These are phyloP conservation scores for Chloroclystis v-ata DNA, from an alignment of 2,888 invertebrate species.

Conservation along the genomic window DNA sequence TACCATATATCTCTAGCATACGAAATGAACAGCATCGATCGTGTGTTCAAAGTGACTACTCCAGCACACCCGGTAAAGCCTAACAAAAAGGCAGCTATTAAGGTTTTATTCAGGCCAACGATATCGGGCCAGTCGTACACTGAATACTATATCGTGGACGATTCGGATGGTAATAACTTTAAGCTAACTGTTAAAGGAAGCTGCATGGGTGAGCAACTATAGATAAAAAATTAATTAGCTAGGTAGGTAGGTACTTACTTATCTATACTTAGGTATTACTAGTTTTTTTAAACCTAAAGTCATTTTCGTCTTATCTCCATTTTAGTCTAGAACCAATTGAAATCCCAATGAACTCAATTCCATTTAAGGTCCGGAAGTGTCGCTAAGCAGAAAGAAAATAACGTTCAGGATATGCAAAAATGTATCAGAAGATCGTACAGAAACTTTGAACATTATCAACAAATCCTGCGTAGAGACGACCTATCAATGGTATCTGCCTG, in stretches of 20 bases:
- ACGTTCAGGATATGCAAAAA: slow-evolving; percentile 57
- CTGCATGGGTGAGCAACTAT: slow-evolving; percentile 53
- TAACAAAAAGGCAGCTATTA: slow-evolving; percentile 44
- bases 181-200: slow-evolving; percentile 59
- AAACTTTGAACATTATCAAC: slow-evolving; percentile 53
- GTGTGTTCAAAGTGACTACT: slow-evolving; percentile 55
- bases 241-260: too few relatives aligned
- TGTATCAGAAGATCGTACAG: slow-evolving; percentile 51
- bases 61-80: slow-evolving; percentile 49
- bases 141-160: slow-evolving; percentile 63
- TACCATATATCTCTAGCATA: slow-evolving; percentile 60
- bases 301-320: too few relatives aligned
- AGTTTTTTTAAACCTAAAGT: too few relatives aligned
- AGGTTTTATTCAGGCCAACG: slow-evolving; percentile 53
- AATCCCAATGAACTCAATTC: slow-evolving; percentile 12
- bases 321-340: too few relatives aligned
- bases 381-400: slow-evolving; percentile 48
- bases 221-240: too few relatives aligned
- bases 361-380: slow-evolving; percentile 54
- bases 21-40: slow-evolving; percentile 58
- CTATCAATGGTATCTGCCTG: slow-evolving; percentile 68
- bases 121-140: slow-evolving; percentile 59
- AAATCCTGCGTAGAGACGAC: slow-evolving; percentile 59
- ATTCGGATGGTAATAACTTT: slow-evolving; percentile 51
- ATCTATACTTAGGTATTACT: too few relatives aligned